Evolutionary conservation across 2,113 vertebrate species (phyloP).

Genomic region (Melanostigma gelatinosum): DNA sequence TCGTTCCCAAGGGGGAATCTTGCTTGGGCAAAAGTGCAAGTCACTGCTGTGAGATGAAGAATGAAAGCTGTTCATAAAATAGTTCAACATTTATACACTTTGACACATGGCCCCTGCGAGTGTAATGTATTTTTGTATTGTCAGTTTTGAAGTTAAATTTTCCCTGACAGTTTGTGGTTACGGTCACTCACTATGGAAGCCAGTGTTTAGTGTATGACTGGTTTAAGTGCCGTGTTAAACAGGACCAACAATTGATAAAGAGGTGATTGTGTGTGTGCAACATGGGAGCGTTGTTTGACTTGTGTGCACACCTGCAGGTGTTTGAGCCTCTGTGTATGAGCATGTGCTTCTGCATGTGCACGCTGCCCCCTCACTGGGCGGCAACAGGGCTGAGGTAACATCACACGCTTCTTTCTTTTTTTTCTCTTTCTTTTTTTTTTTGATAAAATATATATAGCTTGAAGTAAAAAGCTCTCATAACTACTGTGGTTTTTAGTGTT

Average conservation of each 20-base stretch:
- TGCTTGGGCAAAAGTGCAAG: too few relatives aligned
- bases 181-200: neutral
- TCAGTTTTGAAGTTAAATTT: neutral
- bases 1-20: too few relatives aligned
- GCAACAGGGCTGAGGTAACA: slow-evolving; percentile 71
- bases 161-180: neutral
- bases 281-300: slow-evolving; percentile 17
- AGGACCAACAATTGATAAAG: slow-evolving; percentile 9
- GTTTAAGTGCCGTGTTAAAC: slow-evolving; percentile 4
- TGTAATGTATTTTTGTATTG: neutral
- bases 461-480: slow-evolving; percentile 73
- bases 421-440: slow-evolving; percentile 22
- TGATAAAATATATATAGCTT: slow-evolving; percentile 61
- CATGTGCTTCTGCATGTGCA: slow-evolving; percentile 49
- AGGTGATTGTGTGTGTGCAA: slow-evolving; percentile 7
- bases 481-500: slow-evolving; percentile 68
- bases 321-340: slow-evolving; percentile 34
- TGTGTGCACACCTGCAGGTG: slow-evolving; percentile 45
- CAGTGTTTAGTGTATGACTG: neutral
- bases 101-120: neutral
- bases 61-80: neutral
- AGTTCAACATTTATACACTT: neutral
- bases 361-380: slow-evolving; percentile 68
- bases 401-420: slow-evolving; percentile 46
- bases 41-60: too few relatives aligned